phyloP scores from a whole-genome alignment of 2,888 invertebrate genomes.

The Amiota communis region DNA sequence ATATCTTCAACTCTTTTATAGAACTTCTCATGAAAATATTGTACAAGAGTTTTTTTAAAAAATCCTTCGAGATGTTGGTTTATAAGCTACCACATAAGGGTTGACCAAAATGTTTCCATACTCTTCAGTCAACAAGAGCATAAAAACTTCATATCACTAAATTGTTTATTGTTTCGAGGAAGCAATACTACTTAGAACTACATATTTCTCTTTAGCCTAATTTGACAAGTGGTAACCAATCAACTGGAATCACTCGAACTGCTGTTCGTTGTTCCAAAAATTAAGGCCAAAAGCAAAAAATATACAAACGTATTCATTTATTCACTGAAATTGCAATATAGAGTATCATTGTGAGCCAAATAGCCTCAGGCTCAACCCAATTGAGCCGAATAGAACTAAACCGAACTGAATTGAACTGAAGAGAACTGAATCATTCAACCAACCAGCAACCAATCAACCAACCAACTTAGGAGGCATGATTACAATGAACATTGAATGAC shows the following conservation, averaged over 20 bases:
- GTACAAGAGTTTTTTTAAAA: too few relatives aligned
- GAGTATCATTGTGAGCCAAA: conserved; percentile 20
- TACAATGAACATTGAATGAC: conserved; percentile 25
- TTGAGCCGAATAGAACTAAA: conserved; percentile 30
- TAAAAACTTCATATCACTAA: too few relatives aligned
- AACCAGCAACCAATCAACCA: neutral
- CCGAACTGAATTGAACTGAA: conserved; percentile 32
- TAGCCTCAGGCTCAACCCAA: conserved; percentile 34
- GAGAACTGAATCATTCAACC: neutral
- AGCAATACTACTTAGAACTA: too few relatives aligned
- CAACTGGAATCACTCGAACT: conserved; percentile 52
- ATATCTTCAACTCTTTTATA: too few relatives aligned
- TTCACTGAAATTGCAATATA: conserved; percentile 29
- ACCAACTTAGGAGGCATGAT: conserved; percentile 5
- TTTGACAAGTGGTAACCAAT: conserved; percentile 20
- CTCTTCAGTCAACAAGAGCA: too few relatives aligned
- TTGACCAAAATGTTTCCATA: too few relatives aligned
- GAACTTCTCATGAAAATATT: too few relatives aligned
- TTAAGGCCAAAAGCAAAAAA: conserved; percentile 45
- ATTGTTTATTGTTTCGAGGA: too few relatives aligned
- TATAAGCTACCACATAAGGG: too few relatives aligned
- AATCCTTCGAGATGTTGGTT: too few relatives aligned
- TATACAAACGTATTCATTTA: conserved; percentile 36
- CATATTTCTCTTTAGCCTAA: neutral
- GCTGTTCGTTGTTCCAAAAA: conserved; percentile 55